Evolutionary conservation across 2,113 vertebrate species (phyloP).

Genomic region (Apteryx owenii): DNA sequence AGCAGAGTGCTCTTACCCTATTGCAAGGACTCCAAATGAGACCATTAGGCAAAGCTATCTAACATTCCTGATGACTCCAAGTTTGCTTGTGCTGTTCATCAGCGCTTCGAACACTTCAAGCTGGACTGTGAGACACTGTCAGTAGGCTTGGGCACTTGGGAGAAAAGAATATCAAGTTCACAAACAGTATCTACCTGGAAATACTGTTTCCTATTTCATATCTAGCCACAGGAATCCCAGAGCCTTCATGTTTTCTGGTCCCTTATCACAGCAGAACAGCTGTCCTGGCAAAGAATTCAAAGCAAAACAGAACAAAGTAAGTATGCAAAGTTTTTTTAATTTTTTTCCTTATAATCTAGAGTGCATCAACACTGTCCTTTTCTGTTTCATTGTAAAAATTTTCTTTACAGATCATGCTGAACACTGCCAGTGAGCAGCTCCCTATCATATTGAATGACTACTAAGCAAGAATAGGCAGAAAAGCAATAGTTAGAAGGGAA

Average conservation of each 20-base stretch:
- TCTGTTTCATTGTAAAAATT: neutral
- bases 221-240: neutral
- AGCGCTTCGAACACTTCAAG: neutral
- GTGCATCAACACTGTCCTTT: neutral
- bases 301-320: neutral
- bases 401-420: neutral
- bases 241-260: neutral
- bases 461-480: neutral
- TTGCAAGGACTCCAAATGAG: neutral
- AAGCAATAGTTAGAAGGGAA: neutral
- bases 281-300: neutral
- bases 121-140: fast-evolving
- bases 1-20: neutral
- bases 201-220: neutral
- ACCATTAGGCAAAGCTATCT: neutral
- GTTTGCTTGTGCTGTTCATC: neutral
- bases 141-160: neutral
- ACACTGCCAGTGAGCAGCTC: neutral
- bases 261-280: fast-evolving
- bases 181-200: neutral
- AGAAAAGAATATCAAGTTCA: neutral
- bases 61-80: neutral
- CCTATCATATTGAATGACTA: fast-evolving
- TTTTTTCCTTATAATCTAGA: neutral
- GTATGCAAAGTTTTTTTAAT: neutral